phyloP scores from a whole-genome alignment of 2,888 invertebrate species.

The Macrophya alboannulata region DNA sequence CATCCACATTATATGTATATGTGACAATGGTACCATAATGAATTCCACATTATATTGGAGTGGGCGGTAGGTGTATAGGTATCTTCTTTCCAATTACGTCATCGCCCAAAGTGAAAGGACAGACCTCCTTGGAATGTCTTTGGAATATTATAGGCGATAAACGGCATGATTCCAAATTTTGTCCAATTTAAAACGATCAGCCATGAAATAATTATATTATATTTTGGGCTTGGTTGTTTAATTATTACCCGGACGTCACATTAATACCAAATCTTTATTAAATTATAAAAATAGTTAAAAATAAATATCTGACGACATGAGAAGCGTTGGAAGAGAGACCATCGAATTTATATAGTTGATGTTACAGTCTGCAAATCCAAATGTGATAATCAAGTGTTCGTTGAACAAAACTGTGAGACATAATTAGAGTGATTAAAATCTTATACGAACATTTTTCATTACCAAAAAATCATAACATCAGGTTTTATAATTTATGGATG shows the following conservation, averaged over 20 bases:
- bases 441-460: background rate
- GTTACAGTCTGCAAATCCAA: background rate
- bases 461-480: background rate
- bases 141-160: slow-evolving; percentile 38
- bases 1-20: background rate
- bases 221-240: background rate
- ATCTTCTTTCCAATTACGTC: slow-evolving; percentile 48
- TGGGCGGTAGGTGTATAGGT: background rate
- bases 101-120: slow-evolving; percentile 48
- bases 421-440: background rate
- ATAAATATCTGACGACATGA: background rate
- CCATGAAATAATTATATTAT: background rate
- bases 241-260: background rate
- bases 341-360: background rate
- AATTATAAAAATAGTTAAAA: background rate
- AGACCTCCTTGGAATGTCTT: slow-evolving; percentile 34
- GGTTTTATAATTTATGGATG: background rate
- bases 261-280: background rate
- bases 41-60: slow-evolving; percentile 11
- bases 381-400: background rate
- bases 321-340: background rate
- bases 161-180: slow-evolving; percentile 25
- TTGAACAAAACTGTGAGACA: background rate
- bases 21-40: slow-evolving; percentile 25
- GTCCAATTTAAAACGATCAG: background rate